phyloP scores from a whole-genome alignment of 2,888 invertebrate genomes.

The Xylota sylvarum region DNA sequence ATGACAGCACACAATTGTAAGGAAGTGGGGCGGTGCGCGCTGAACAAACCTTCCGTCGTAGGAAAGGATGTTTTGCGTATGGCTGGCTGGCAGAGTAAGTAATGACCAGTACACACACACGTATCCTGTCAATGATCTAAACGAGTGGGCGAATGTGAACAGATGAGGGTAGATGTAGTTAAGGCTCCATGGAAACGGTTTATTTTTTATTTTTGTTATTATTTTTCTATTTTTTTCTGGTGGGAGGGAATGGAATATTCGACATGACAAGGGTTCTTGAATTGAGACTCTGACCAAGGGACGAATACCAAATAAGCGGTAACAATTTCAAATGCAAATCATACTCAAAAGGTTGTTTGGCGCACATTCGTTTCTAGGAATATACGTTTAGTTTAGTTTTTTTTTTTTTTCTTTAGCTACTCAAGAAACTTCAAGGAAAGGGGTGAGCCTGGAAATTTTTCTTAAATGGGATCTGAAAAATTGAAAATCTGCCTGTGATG shows the following conservation, averaged over 20 bases:
- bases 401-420: background rate
- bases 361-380: conserved; percentile 45
- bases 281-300: conserved; percentile 66
- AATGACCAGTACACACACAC: conserved; percentile 49
- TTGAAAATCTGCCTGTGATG: conserved; percentile 51
- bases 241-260: conserved; percentile 15
- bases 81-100: conserved; percentile 42
- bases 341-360: conserved; percentile 60
- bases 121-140: conserved; percentile 40
- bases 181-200: conserved; percentile 27
- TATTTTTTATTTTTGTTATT: background rate
- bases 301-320: conserved; percentile 73
- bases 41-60: background rate
- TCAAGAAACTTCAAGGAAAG: conserved; percentile 6
- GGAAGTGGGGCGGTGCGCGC: background rate
- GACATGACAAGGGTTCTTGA: conserved; percentile 66
- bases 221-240: background rate
- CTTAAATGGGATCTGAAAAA: conserved; percentile 54
- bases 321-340: conserved; percentile 76
- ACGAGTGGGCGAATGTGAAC: conserved; percentile 44
- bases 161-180: conserved; percentile 32
- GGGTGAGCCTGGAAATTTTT: conserved; percentile 31
- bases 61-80: conserved; percentile 53
- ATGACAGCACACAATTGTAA: conserved; percentile 16
- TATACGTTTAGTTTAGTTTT: conserved; percentile 28